Conservation (phyloP, 30 jellyfish, hydroid and myxozoan genomes). For the Hydractinia echinata region DNA sequence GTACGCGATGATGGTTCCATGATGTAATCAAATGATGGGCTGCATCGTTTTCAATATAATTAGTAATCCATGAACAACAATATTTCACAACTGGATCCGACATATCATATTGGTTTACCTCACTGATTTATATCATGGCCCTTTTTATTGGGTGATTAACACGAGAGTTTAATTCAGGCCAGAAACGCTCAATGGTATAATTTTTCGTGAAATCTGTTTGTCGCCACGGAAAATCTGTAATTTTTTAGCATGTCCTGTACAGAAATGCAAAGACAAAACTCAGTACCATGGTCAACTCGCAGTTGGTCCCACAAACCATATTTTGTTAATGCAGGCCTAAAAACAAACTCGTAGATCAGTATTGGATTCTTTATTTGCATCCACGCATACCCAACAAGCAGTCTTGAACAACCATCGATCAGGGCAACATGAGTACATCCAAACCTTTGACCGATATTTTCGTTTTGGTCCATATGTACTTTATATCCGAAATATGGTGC, state of each 20-base stretch:
- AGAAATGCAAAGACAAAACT: not conserved
- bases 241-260: not conserved
- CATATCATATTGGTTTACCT: no score
- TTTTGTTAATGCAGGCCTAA: not conserved
- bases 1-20: no score
- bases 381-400: no score
- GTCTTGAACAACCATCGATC: no score
- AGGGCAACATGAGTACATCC: no score
- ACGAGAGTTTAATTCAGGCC: not conserved
- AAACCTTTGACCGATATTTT: no score
- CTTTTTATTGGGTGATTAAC: conserved; percentile 2
- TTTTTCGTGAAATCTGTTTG: not conserved
- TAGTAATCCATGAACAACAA: not conserved
- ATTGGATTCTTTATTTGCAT: no score
- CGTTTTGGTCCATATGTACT: no score
- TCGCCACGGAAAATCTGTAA: not conserved
- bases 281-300: conserved; percentile 1
- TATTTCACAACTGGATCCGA: not conserved
- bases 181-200: not conserved
- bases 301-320: conserved; percentile 1
- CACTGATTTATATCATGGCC: no score
- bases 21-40: not conserved
- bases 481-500: no score
- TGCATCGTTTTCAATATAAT: not conserved
- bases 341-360: no score